Evolutionary conservation across 2,888 invertebrate genomes (phyloP).

Genomic region (Acleris emargana): DNA sequence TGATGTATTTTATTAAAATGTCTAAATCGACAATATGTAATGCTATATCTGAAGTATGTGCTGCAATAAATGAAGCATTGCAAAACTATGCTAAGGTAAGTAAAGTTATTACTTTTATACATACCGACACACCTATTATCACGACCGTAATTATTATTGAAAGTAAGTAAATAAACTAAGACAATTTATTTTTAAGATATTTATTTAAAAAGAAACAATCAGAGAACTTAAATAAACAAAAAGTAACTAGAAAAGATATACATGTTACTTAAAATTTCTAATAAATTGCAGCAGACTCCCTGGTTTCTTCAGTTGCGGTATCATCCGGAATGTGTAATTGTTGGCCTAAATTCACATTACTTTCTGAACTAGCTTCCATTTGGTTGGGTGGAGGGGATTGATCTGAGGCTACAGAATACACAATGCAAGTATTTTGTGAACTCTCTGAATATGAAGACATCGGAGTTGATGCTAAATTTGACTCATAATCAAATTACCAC

Average conservation of each 20-base stretch:
- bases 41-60: no score
- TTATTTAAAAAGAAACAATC: conserved; percentile 21
- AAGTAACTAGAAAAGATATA: conserved; percentile 29
- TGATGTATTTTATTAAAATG: no score
- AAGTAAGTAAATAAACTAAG: conserved; percentile 32
- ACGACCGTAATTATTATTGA: conserved; percentile 15
- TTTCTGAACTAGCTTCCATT: conserved; percentile 30
- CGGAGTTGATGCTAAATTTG: conserved; percentile 39
- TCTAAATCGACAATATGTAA: no score
- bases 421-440: conserved; percentile 13
- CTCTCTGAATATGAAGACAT: conserved; percentile 39
- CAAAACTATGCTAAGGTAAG: conserved; percentile 39
- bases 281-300: conserved; percentile 23
- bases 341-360: conserved; percentile 16
- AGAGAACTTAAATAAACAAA: conserved; percentile 30
- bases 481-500: conserved; percentile 38
- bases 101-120: conserved; percentile 30
- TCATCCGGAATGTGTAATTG: no score
- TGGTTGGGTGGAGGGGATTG: conserved; percentile 30
- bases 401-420: conserved; percentile 21
- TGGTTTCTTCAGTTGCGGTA: conserved; percentile 38
- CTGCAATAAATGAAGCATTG: no score
- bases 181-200: conserved; percentile 22
- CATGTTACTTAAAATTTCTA: conserved; percentile 32
- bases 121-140: conserved; percentile 3